These are phyloP conservation scores for Herpetotheres cachinnans DNA, from an alignment of 2,113 vertebrate species.

Conservation along the genomic window DNA sequence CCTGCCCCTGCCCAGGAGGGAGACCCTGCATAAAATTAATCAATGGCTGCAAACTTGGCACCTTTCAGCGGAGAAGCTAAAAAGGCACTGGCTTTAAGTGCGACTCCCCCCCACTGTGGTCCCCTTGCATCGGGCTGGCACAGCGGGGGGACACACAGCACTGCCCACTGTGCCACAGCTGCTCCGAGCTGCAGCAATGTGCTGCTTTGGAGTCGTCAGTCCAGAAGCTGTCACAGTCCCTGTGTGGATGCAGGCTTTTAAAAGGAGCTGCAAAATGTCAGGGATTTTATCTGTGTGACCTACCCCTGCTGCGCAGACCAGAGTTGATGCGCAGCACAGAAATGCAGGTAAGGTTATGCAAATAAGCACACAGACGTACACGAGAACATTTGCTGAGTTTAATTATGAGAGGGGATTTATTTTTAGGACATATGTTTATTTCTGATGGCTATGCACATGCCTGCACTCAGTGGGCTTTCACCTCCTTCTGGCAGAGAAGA, in stretches of 20 bases:
- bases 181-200: background rate
- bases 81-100: background rate
- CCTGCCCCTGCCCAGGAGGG: background rate
- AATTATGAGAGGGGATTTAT: background rate
- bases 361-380: background rate
- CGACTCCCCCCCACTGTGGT: background rate
- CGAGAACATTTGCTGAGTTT: background rate
- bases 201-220: background rate
- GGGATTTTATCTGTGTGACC: background rate
- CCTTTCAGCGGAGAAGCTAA: background rate
- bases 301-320: background rate
- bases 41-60: background rate
- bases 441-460: background rate
- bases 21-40: background rate
- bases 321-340: background rate
- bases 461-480: background rate
- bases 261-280: background rate
- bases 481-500: background rate
- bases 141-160: fast-evolving
- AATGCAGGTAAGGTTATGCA: background rate
- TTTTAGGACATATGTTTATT: background rate
- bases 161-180: background rate
- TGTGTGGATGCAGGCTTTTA: background rate
- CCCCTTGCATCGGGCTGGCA: fast-evolving
- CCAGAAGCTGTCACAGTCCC: background rate